phyloP scores from a whole-genome alignment of 2,113 vertebrate species.

The Dasyurus viverrinus region DNA sequence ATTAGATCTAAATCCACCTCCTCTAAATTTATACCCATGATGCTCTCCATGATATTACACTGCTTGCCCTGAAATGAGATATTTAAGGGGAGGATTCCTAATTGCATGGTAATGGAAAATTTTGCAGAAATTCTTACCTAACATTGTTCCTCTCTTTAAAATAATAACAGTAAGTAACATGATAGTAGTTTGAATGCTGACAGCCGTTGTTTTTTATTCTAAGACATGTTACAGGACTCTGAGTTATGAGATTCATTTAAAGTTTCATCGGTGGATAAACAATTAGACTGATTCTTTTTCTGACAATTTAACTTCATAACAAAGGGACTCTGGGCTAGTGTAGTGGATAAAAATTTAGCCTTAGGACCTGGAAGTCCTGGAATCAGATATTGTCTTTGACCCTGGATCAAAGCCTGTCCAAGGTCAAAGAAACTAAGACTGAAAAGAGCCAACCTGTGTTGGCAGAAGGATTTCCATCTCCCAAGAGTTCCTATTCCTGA shows the following conservation, averaged over 20 bases:
- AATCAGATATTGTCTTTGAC: not conserved
- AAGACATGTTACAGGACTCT: not conserved
- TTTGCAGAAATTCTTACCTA: constrained; percentile 54
- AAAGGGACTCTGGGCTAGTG: not conserved
- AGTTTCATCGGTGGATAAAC: not conserved
- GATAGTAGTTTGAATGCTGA: not conserved
- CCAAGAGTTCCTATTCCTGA: not conserved
- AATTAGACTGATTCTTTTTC: not conserved
- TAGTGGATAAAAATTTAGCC: not conserved
- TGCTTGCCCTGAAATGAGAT: not conserved
- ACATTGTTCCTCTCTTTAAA: constrained; percentile 66
- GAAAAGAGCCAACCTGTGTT: not conserved
- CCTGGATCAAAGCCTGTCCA: not conserved
- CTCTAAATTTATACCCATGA: not conserved
- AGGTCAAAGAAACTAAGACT: not conserved
- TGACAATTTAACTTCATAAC: not conserved
- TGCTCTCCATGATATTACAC: not conserved
- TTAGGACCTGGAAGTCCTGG: not conserved
- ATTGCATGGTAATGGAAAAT: constrained; percentile 34
- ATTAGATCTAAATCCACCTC: not conserved
- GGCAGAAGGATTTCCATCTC: not conserved
- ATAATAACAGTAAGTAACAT: constrained; percentile 49
- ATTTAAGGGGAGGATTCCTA: constrained; percentile 24
- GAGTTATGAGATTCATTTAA: not conserved
- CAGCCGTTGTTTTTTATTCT: not conserved